Base-by-base conservation (phyloP, 2,888 invertebrate species). In the Drosophila algonquin region DNA sequence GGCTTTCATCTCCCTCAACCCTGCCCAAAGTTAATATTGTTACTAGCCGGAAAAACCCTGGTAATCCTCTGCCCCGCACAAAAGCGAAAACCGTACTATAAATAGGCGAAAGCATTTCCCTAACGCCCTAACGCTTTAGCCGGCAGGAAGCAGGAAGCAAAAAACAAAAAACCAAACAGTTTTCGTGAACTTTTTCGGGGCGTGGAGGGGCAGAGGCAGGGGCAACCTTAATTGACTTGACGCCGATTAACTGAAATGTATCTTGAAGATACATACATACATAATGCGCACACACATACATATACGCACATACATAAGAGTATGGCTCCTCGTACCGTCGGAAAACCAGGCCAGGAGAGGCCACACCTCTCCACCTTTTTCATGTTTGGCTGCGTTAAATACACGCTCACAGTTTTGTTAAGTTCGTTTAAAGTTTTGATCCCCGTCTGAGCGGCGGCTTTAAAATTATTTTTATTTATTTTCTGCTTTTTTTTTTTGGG, bases 341-440 rank as follows among this genome's bases (percentile, higher is more conserved):
- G 18, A 68, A 10, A 67, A 14, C 40, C 21, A n/a, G 30, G 24
- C 47, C 40, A n/a, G 30, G 21, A 21, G 21, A 21, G 3, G 54
- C 14, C 21, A 48, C 63, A 71, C 72, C 35, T 53, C 74, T 21
- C 21, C 53, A 40, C 57, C 45, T 62, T 62, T 73, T 75, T 75
- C 62, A 60, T 61, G 61, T 63, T 70, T 47, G 60, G 63, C 57
- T 74, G 63, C 57, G 73, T 50, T 70, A 63, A 75, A 76, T 70
- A 76, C 52, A 46, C 59, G 73, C 64, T 45, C 63, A 58, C 57
- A 76, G 56, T 77, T 80, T 67, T 67, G 78, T 63, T 75, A 84
- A 81, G 73, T 83, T 80, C 76, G 70, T 78, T 84, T 84, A 80
- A 88, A 88, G 85, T 89, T 87, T 64, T 78, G 65, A 75, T 77